Percentiles rank a stretch among this genome's conserved stretches.
Evolutionary conservation across 2,888 invertebrate species (phyloP).

Genomic region (Leptinotarsa peninsularis): DNA sequence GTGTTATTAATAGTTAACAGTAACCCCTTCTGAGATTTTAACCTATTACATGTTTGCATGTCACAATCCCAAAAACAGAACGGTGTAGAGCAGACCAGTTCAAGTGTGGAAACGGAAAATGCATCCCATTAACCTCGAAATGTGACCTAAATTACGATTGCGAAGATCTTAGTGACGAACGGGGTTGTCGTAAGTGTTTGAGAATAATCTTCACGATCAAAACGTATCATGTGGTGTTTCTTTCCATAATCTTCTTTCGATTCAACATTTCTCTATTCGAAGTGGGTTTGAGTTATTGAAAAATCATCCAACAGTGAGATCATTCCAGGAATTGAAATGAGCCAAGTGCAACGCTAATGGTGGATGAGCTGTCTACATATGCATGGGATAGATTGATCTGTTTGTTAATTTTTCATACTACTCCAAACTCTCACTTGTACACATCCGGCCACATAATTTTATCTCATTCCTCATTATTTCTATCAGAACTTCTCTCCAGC

Average conservation of each 20-base stretch:
- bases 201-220: slow-evolving; percentile 18
- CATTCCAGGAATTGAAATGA: not conserved
- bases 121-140: slow-evolving; percentile 69
- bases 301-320: not conserved
- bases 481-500: not conserved
- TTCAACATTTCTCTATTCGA: not conserved
- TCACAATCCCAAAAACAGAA: slow-evolving; percentile 35
- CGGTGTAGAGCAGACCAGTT: slow-evolving; percentile 75
- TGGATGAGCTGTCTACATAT: not conserved
- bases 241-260: slow-evolving; percentile 20
- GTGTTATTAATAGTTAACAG: slow-evolving; percentile 14
- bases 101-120: slow-evolving; percentile 71
- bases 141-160: slow-evolving; percentile 76
- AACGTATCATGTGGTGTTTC: slow-evolving; percentile 19
- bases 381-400: not conserved
- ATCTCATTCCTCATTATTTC: not conserved
- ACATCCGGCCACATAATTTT: not conserved
- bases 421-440: not conserved
- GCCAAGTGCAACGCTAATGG: too few relatives aligned
- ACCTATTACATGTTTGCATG: slow-evolving; percentile 43
- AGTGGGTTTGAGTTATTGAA: slow-evolving; percentile 1
- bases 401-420: not conserved
- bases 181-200: slow-evolving; percentile 66
- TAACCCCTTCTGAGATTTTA: slow-evolving; percentile 20
- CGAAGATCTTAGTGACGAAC: slow-evolving; percentile 69